Evolutionary conservation across 2,888 invertebrate species (phyloP), one percentile per base, ranked within the genome.

Genomic region (Epistrophe grossulariae): DNA sequence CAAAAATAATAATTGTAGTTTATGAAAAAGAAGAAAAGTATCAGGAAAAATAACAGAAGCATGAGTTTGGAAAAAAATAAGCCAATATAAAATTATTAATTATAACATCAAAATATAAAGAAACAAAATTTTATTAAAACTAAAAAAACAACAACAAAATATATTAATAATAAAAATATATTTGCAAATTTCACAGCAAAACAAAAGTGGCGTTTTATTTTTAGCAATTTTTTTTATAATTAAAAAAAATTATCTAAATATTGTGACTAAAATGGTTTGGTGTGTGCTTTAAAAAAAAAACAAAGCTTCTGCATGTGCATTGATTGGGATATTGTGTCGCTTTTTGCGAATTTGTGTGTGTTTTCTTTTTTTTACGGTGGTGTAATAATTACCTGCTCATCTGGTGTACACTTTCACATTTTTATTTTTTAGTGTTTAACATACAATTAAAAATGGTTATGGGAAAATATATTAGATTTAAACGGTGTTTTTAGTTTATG

Each of bases 161-260:
- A 70, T 68, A 52, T 40, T 10, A 52, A 50, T 52, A 64, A 19
- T 40, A 66, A 57, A 59, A 84, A 85, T 85, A 78, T 81, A 85
- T 82, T 85, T 71, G 62, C 70, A 24, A 78, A 68, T 85, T 85
- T 79, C 74, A 71, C 43, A 82, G 77, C 78, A 82, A 74, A 81
- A 57, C 55, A 79, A 31, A 60, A 64, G 78, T 85, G 81, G 85
- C 45, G 82, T 85, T 85, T 85, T 85, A 78, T 82, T 85, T 76
- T 71, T 57, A 59, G 62, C 40, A 45, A 66, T 11, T 28, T 24
- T 43, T 68, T 50, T 17, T 35, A 19, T 3, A 19, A 3, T 2
- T 9, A 17, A 15, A 1, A 55, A 13, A n/a, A n/a, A n/a, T n/a
- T n/a, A 15, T 9, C 4, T 19, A 19, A 38, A 38, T 60, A 19